Conservation (phyloP, 2,888 invertebrate species). For the Volucella bombylans region DNA sequence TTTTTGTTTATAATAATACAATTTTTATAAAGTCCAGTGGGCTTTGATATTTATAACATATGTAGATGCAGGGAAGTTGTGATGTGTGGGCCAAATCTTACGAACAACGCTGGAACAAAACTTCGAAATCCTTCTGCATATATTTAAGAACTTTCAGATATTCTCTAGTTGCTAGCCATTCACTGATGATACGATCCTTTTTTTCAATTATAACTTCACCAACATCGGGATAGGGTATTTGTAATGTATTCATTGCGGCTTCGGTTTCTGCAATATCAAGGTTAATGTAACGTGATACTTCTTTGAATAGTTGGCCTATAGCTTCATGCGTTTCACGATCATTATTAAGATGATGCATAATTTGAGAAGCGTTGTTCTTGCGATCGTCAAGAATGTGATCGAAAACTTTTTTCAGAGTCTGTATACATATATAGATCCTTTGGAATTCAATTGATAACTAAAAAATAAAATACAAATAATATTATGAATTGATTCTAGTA, state of each 20-base stretch:
- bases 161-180: conserved; percentile 50
- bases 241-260: conserved; percentile 18
- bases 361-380: conserved; percentile 5
- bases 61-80: conserved; percentile 21
- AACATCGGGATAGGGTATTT: conserved; percentile 22
- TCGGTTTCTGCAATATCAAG: conserved; percentile 19
- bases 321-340: background rate
- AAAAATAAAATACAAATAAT: background rate
- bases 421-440: conserved; percentile 28
- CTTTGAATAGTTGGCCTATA: conserved; percentile 14
- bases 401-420: conserved; percentile 39
- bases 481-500: background rate
- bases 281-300: conserved; percentile 10
- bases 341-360: conserved; percentile 24
- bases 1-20: conserved; percentile 41
- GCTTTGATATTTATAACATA: background rate
- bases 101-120: conserved; percentile 31
- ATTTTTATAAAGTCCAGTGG: conserved; percentile 26
- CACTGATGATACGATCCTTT: conserved; percentile 16
- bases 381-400: conserved; percentile 24
- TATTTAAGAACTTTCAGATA: conserved; percentile 41
- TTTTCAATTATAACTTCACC: background rate
- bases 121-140: conserved; percentile 10
- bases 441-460: conserved; percentile 36
- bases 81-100: background rate